Percentiles rank a stretch among this genome's conserved stretches.
phyloP scores from a whole-genome alignment of 2,888 invertebrate species.

The Synanthedon andrenaeformis region DNA sequence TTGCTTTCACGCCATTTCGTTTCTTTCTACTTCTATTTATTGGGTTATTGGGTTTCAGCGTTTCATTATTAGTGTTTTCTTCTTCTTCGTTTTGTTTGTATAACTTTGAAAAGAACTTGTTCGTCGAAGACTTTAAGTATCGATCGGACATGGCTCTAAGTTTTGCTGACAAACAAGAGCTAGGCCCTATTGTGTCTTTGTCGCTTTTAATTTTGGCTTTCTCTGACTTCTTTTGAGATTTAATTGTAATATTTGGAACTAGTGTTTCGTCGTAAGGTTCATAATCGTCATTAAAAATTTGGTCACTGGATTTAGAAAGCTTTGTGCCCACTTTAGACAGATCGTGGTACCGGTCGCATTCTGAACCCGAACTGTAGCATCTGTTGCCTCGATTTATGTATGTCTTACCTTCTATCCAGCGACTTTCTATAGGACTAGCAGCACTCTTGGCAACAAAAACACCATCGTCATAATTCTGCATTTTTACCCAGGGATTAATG shows the following conservation, averaged over 20 bases:
- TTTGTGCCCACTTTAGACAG: constrained; percentile 56
- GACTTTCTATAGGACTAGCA: constrained; percentile 43
- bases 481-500: constrained; percentile 63
- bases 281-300: constrained; percentile 66
- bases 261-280: constrained; percentile 41
- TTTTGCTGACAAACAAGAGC: constrained; percentile 77
- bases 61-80: constrained; percentile 31
- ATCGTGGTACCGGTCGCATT: constrained; percentile 59
- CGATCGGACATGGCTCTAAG: constrained; percentile 79
- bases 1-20: constrained; percentile 56
- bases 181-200: constrained; percentile 63
- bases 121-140: constrained; percentile 78
- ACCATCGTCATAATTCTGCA: constrained; percentile 59
- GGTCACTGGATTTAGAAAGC: constrained; percentile 66
- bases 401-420: constrained; percentile 52
- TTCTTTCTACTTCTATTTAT: constrained; percentile 48
- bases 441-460: constrained; percentile 54
- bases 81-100: constrained; percentile 61
- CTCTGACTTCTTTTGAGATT: constrained; percentile 62
- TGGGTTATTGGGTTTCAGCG: constrained; percentile 36
- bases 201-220: constrained; percentile 54
- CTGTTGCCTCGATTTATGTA: constrained; percentile 52
- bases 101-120: constrained; percentile 75
- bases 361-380: constrained; percentile 65
- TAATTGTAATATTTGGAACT: constrained; percentile 23